A percentile compares a stretch with the other conserved stretches of the same genome.
These are phyloP conservation scores for Coregonus suidteri DNA, from an alignment of 2,797 vertebrate species.

Conservation along the genomic window DNA sequence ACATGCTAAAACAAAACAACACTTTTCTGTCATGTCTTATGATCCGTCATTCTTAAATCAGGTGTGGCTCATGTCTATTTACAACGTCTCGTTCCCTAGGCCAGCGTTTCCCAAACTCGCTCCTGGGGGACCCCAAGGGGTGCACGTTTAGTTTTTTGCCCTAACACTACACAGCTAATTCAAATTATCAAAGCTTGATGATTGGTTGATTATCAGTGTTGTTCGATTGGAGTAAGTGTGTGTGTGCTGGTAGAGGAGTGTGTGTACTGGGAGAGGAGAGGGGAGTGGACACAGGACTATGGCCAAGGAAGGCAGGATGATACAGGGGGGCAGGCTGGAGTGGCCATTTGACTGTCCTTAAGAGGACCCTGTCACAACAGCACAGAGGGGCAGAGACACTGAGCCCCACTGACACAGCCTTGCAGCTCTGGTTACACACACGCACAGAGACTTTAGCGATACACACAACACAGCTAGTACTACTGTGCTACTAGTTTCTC, in stretches of 20 bases:
- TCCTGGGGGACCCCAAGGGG: neutral
- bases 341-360: neutral
- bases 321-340: neutral
- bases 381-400: slow-evolving; percentile 17
- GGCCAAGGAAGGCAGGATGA: neutral
- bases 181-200: too few relatives aligned
- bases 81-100: too few relatives aligned
- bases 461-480: slow-evolving; percentile 2
- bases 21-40: too few relatives aligned
- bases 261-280: neutral
- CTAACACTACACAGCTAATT: too few relatives aligned
- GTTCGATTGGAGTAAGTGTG: slow-evolving; percentile 7
- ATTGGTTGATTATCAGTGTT: neutral
- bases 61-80: neutral
- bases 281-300: neutral
- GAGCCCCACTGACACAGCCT: slow-evolving; percentile 10
- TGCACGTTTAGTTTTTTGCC: too few relatives aligned
- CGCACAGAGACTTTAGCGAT: neutral
- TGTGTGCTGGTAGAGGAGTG: slow-evolving; percentile 15
- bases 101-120: too few relatives aligned
- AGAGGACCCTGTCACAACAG: slow-evolving; percentile 6
- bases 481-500: neutral
- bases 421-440: slow-evolving; percentile 1
- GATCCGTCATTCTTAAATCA: neutral
- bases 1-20: neutral